These are phyloP conservation scores for Drosophila percnosoma DNA, from an alignment of 2,888 invertebrate genomes.

Conservation along the genomic window DNA sequence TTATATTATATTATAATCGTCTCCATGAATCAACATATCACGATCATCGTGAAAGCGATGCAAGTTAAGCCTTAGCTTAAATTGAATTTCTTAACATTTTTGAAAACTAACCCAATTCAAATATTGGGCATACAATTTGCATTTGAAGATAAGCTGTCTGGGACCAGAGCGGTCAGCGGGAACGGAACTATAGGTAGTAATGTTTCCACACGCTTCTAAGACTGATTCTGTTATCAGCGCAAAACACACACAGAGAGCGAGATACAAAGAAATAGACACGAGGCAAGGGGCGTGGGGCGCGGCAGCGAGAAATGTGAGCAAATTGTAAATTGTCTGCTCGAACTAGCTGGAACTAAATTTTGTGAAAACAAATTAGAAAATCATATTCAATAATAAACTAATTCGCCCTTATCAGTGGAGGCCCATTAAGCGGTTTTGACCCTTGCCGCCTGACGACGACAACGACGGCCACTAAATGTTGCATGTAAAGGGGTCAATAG, in stretches of 20 bases:
- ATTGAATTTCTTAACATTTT: constrained; percentile 16
- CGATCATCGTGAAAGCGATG: constrained; percentile 37
- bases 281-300: neutral
- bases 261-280: neutral
- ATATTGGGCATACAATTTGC: constrained; percentile 59
- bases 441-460: constrained; percentile 48
- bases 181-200: constrained; percentile 36
- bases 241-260: constrained; percentile 49
- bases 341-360: constrained; percentile 19
- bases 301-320: constrained; percentile 28
- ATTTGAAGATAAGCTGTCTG: constrained; percentile 51
- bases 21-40: constrained; percentile 35
- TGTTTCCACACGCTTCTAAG: constrained; percentile 45
- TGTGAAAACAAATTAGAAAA: constrained; percentile 56
- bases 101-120: constrained; percentile 51
- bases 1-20: constrained; percentile 24
- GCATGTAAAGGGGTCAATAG: constrained; percentile 59
- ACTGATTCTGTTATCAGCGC: constrained; percentile 57
- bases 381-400: constrained; percentile 63
- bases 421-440: constrained; percentile 62
- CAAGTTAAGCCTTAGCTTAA: constrained; percentile 12
- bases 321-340: constrained; percentile 30
- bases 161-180: constrained; percentile 21
- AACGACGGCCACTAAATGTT: constrained; percentile 7
- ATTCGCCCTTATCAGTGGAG: constrained; percentile 53